Evolutionary conservation across 2,888 invertebrate species (phyloP), one percentile per base, ranked within the genome.

Genomic region (Amphipoea lucens): DNA sequence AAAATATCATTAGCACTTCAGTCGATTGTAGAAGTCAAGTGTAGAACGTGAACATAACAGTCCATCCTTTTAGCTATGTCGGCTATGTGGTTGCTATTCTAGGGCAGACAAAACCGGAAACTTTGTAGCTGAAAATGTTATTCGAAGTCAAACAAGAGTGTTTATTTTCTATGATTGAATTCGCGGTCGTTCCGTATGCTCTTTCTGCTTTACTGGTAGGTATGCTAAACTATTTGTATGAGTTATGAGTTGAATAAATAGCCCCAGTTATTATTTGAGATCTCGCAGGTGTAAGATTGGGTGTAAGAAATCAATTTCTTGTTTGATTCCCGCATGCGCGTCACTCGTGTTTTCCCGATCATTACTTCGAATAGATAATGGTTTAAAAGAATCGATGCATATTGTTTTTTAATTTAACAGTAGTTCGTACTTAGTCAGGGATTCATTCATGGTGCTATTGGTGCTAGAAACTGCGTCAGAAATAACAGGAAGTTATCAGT

Each of bases 161-260:
- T 87, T 82, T 87, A 80, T 88, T 84, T 83, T 83, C 78, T 84
- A 62, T 81, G 57, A 79, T 84, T 84, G 69, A 73, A 82, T 82
- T 74, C 51, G 65, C 63, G 74, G 54, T 70, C n/a, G 78, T 78
- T 74, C 45, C 57, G 67, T 29, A 70, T 29, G 20, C 36, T 74
- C 36, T 17, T 51, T 45, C 66, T 73, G 48, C 20, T 66, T 42
- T 57, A 20, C 12, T 73, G 1, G 29, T 29, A 29, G 54, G n/a
- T 63, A 71, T 40, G 70, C 74, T 62, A 60, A 48, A 69, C 36
- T 71, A 68, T 78, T 68, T 65, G 12, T 57, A 65, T 20, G 67
- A 68, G 62, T 74, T 74, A 36, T 67, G 42, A 23, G 69, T 72
- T 69, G 42, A 51, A 40, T 63, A 60, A 20, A 48, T 80, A 72